phyloP scores from a whole-genome alignment of 2,888 invertebrate species.

The Pristionchus maxplancki region DNA sequence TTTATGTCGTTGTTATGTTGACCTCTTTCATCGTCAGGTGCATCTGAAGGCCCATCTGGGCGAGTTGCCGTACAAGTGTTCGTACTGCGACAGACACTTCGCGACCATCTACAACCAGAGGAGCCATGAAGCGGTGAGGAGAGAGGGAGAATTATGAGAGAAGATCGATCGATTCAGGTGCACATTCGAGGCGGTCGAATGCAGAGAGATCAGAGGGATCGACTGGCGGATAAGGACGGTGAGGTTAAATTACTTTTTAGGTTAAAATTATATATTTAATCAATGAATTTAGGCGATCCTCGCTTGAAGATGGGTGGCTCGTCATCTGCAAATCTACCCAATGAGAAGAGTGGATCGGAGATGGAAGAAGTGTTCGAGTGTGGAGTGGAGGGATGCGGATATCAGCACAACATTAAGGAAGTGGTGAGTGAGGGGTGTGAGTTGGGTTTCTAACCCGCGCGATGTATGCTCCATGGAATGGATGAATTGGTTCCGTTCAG shows the following conservation, averaged over 20 bases:
- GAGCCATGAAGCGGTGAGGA: slow-evolving; percentile 59
- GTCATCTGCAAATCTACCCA: neutral
- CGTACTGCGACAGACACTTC: slow-evolving; percentile 61
- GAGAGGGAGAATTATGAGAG: neutral
- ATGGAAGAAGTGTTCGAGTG: slow-evolving; percentile 8
- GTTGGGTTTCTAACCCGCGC: neutral
- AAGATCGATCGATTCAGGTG: neutral
- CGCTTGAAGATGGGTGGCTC: neutral
- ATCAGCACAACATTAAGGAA: neutral
- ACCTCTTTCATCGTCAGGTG: slow-evolving; percentile 41
- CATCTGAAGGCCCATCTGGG: slow-evolving; percentile 61
- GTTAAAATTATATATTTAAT: neutral
- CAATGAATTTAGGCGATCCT: no score
- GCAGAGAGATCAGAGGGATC: neutral
- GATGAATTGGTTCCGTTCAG: neutral
- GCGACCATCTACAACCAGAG: slow-evolving; percentile 50
- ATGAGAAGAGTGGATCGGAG: neutral
- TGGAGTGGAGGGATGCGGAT: slow-evolving; percentile 7
- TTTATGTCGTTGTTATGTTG: no score
- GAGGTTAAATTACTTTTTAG: neutral
- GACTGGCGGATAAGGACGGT: slow-evolving; percentile 2
- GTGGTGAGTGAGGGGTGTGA: neutral
- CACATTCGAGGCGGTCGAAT: neutral
- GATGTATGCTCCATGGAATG: neutral
- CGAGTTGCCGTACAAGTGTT: slow-evolving; percentile 65